Evolutionary conservation across 2,113 vertebrate species (phyloP).

Genomic region (Baryphthengus martii): DNA sequence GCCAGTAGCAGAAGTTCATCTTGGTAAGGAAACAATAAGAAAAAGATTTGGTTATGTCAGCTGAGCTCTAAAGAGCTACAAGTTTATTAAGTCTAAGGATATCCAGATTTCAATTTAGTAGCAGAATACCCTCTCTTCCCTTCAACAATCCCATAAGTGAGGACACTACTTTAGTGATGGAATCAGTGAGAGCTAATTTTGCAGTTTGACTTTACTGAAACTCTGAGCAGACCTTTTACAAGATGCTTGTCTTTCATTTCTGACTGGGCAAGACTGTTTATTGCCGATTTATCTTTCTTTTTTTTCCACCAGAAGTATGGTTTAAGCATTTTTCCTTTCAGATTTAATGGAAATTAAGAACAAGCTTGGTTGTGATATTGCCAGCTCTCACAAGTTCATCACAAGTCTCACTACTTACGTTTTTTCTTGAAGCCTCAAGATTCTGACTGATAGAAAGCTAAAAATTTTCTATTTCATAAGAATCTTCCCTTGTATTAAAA

Average conservation of each 20-base stretch:
- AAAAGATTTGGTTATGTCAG: background rate
- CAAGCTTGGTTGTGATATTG: background rate
- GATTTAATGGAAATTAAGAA: background rate
- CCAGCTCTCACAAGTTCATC: constrained; percentile 17
- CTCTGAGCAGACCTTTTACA: background rate
- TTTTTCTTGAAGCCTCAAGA: background rate
- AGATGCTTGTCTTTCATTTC: background rate
- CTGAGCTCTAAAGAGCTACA: background rate
- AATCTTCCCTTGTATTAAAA: background rate
- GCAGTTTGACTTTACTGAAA: background rate
- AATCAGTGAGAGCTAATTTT: background rate
- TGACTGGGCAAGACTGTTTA: background rate
- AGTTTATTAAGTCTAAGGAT: background rate
- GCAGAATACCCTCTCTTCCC: background rate
- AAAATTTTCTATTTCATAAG: background rate
- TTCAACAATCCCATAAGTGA: background rate
- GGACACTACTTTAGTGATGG: background rate
- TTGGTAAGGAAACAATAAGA: background rate
- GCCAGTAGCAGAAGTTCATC: background rate
- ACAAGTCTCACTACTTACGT: background rate
- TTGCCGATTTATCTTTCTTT: constrained; percentile 19
- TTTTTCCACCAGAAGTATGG: background rate
- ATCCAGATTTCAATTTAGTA: background rate
- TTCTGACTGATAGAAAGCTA: background rate
- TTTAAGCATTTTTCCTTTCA: constrained; percentile 21